These are phyloP conservation scores for Pleuronectes platessa DNA, from an alignment of 2,113 vertebrate genomes.

Conservation along the genomic window DNA sequence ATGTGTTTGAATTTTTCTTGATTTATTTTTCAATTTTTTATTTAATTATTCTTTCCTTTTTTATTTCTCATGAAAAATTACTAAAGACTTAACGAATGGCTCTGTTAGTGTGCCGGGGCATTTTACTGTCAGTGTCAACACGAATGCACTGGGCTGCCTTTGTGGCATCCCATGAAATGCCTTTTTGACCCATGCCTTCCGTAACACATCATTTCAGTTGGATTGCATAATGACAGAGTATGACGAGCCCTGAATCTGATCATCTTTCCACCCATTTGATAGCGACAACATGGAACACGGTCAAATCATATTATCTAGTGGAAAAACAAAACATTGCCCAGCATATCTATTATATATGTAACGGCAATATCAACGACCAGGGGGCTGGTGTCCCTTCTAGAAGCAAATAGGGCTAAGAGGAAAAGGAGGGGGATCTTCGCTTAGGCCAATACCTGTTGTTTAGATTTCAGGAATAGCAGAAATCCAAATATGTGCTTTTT, in stretches of 20 bases:
- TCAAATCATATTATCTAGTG: constrained; percentile 43
- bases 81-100: constrained; percentile 80
- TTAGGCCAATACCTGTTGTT: constrained; percentile 74
- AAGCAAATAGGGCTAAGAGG: constrained; percentile 79
- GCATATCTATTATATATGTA: constrained; percentile 21
- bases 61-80: constrained; percentile 58
- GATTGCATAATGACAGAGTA: constrained; percentile 58
- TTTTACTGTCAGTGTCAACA: constrained; percentile 79
- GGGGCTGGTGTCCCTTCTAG: constrained; percentile 34
- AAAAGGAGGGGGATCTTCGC: constrained; percentile 68
- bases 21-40: not conserved
- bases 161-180: constrained; percentile 82
- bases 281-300: constrained; percentile 48
- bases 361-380: constrained; percentile 36
- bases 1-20: constrained; percentile 66
- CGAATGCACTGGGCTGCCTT: constrained; percentile 81
- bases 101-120: constrained; percentile 74
- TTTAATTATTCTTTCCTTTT: not conserved
- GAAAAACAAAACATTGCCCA: constrained; percentile 7
- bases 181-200: constrained; percentile 84
- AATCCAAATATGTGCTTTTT: constrained; percentile 79
- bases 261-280: constrained; percentile 48
- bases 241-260: constrained; percentile 58
- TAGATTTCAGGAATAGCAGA: constrained; percentile 80
- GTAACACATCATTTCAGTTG: constrained; percentile 74